Evolutionary conservation across 2,797 vertebrate species (phyloP).

Genomic region (Peromyscus eremicus): DNA sequence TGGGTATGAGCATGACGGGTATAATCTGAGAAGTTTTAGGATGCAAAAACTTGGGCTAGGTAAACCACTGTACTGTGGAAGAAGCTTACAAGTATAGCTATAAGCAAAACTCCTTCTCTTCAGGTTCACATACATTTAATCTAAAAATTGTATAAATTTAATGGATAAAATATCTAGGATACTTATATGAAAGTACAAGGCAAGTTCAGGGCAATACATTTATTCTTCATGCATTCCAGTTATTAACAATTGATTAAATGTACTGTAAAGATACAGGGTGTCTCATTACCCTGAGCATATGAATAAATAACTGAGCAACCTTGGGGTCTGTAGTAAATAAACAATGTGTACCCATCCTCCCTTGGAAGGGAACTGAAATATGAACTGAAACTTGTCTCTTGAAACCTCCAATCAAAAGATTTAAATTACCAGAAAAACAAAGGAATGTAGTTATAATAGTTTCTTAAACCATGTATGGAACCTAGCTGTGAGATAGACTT

Average conservation of each 20-base stretch:
- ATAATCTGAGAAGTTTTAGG: background rate
- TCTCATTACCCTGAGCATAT: background rate
- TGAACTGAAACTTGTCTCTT: background rate
- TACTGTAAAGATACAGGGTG: background rate
- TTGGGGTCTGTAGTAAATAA: background rate
- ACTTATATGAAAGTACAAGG: background rate
- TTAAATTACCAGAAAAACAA: conserved; percentile 40
- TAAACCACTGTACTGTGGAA: background rate
- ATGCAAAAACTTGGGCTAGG: background rate
- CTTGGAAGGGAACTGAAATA: background rate
- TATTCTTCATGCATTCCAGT: background rate
- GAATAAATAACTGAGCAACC: background rate
- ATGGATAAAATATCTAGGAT: background rate
- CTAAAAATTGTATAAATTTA: background rate
- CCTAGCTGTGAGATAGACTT: background rate
- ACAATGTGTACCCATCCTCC: background rate
- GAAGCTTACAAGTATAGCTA: background rate
- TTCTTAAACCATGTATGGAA: background rate
- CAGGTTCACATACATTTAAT: background rate
- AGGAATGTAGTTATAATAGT: background rate
- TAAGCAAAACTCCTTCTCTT: background rate
- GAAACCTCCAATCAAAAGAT: background rate
- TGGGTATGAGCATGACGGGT: background rate
- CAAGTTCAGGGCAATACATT: background rate
- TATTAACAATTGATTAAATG: background rate